phyloP scores from a whole-genome alignment of 2,888 invertebrate species.

The Drosophila quasianomalipes region DNA sequence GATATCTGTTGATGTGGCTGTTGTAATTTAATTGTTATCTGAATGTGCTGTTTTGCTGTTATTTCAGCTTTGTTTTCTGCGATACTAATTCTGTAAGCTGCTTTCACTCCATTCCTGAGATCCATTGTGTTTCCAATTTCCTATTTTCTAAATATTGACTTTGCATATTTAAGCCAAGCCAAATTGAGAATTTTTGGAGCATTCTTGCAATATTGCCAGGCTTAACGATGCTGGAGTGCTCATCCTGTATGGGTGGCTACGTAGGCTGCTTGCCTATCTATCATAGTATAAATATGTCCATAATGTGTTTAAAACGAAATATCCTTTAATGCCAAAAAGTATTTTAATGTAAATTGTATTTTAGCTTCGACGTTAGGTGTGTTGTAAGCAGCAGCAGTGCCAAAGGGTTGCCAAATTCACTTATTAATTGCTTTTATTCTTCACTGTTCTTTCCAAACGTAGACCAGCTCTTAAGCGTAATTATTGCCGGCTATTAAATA shows the following conservation, averaged over 20 bases:
- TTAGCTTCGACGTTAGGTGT: background rate
- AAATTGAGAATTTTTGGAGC: background rate
- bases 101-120: background rate
- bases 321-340: background rate
- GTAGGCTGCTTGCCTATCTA: background rate
- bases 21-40: slow-evolving; percentile 66
- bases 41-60: slow-evolving; percentile 23
- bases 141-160: slow-evolving; percentile 1
- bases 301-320: background rate
- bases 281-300: background rate
- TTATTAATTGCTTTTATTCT: background rate
- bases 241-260: background rate
- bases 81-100: slow-evolving; percentile 3
- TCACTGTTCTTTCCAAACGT: slow-evolving; percentile 3
- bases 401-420: background rate
- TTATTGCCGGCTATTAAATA: slow-evolving; percentile 43
- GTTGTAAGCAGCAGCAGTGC: background rate
- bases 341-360: background rate
- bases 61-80: slow-evolving; percentile 14
- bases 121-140: background rate
- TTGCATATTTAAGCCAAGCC: background rate
- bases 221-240: background rate
- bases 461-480: slow-evolving; percentile 10
- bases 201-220: background rate
- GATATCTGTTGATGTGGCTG: slow-evolving; percentile 11